phyloP scores from a whole-genome alignment of 2,113 vertebrate species.

The Cyphomyrus plagiostoma region DNA sequence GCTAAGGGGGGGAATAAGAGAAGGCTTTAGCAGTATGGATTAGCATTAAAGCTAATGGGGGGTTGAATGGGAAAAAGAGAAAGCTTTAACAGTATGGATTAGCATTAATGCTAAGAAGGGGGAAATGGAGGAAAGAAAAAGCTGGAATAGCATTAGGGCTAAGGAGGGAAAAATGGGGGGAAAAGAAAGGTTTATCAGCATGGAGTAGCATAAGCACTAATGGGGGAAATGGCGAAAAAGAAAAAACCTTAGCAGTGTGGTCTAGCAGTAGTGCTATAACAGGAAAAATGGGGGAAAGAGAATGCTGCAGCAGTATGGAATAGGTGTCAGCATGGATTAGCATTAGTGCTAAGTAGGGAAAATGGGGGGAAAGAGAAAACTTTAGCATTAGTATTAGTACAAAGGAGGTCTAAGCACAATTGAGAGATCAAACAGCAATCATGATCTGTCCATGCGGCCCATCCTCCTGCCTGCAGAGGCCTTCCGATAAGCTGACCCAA shows the following conservation, averaged over 20 bases:
- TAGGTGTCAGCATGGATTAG: not conserved
- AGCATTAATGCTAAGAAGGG: not conserved
- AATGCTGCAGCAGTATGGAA: not conserved
- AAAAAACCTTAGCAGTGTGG: not conserved
- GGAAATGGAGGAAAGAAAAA: not conserved
- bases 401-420: not conserved
- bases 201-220: not conserved
- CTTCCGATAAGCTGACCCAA: conserved; percentile 19
- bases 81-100: not conserved
- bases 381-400: not conserved
- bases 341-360: not conserved
- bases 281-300: not conserved
- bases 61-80: not conserved
- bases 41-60: not conserved
- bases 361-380: not conserved
- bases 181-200: not conserved
- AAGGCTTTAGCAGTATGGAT: not conserved
- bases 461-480: not conserved
- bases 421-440: not conserved
- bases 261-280: not conserved
- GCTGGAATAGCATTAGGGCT: no score
- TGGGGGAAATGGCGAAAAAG: not conserved
- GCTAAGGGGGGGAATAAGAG: not conserved
- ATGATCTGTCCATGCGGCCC: not conserved
- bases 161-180: not conserved